Evolutionary conservation across 2,113 vertebrate genomes (phyloP).

Genomic region (Pseudois nayaur): DNA sequence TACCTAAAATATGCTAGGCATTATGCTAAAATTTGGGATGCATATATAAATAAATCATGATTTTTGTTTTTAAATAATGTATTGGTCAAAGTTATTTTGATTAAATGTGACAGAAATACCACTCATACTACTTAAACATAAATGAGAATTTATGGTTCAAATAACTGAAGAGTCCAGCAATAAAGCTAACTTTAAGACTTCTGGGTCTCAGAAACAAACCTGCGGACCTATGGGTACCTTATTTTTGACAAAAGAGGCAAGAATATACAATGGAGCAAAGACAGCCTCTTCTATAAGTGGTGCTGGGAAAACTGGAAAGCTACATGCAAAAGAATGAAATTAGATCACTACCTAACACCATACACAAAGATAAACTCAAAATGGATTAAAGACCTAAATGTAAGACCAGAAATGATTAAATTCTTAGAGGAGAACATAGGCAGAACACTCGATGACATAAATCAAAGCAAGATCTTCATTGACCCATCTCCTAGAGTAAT

Average conservation of each 20-base stretch:
- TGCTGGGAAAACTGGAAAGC: not conserved
- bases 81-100: not conserved
- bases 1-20: not conserved
- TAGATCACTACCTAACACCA: not conserved
- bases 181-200: not conserved
- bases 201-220: not conserved
- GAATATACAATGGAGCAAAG: not conserved
- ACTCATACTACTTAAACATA: not conserved
- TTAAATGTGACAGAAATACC: not conserved
- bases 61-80: slow-evolving; percentile 26
- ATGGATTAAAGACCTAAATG: not conserved
- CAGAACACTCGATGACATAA: not conserved
- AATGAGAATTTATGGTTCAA: not conserved
- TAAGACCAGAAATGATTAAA: not conserved
- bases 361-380: not conserved
- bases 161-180: not conserved
- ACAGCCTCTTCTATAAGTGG: not conserved
- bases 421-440: not conserved
- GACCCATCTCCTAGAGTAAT: not conserved
- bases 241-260: not conserved
- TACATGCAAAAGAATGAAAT: not conserved
- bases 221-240: fast-evolving
- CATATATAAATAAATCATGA: slow-evolving; percentile 14
- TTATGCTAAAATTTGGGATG: slow-evolving; percentile 24
- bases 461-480: not conserved